These are phyloP conservation scores for Petrocephalus microphthalmus DNA, from an alignment of 2,113 vertebrate genomes.

Conservation along the genomic window DNA sequence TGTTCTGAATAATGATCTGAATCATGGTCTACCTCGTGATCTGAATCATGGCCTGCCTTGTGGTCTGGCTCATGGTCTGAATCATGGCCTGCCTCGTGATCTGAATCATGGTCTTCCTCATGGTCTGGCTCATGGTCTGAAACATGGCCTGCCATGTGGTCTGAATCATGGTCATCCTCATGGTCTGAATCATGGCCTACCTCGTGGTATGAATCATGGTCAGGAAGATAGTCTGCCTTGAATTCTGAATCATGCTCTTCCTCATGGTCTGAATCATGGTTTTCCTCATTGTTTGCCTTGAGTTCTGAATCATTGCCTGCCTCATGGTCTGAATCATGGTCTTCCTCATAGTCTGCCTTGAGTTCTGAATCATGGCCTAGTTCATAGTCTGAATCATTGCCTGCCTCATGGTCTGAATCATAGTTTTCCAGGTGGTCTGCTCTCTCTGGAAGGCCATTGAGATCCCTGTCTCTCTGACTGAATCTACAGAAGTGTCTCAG, in stretches of 20 bases:
- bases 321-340: background rate
- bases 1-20: background rate
- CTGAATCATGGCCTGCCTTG: no score
- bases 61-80: background rate
- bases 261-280: no score
- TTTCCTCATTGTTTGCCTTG: background rate
- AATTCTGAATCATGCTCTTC: background rate
- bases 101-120: background rate
- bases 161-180: no score
- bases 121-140: background rate
- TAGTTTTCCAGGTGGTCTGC: background rate
- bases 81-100: background rate
- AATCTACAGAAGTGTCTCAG: background rate
- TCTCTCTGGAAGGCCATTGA: background rate
- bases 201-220: background rate
- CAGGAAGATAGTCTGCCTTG: no score
- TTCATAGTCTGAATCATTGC: background rate
- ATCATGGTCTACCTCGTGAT: no score
- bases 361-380: background rate
- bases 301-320: background rate
- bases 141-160: no score
- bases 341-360: background rate
- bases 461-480: background rate
- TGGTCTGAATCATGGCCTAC: background rate
- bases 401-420: background rate